Base-by-base conservation (phyloP, 2,888 invertebrate species). In the Andrena marginata region DNA sequence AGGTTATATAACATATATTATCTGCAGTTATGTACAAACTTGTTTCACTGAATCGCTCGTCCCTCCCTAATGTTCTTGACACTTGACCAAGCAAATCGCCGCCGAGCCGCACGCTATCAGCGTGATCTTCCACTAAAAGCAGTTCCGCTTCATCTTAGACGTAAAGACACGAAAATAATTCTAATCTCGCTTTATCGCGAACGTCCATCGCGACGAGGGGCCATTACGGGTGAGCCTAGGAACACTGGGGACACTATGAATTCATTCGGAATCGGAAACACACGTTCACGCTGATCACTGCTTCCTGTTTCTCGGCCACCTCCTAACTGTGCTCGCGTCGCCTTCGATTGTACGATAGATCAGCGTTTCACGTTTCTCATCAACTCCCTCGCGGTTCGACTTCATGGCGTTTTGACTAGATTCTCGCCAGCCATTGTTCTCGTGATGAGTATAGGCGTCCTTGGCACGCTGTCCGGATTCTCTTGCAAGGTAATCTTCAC, bases 391-490 rank as follows among this genome's bases (percentile, higher is more conserved):
- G 65, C 31, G 54, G 42, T n/a, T 42, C 29, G 16, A 54, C 20
- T 69, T 90, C 90, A 94, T 75, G 96, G 94, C 67, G 96, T 95
- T 87, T 97, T 97, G 92, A 97, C 96, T 89, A 97, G 96, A 89
- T 97, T 96, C 85, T 96, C 97, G 86, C 97, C 97, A 83, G 97
- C 97, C 93, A 96, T 97, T 68, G 97, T 96, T 93, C 97, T 96
- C 90, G 96, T 97, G 91, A 97, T 97, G 92, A 97, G 95, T 93
- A 97, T 95, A 48, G 97, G 97, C n/a, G 97, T 97, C 94, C 97
- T 97, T 63, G 97, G 97, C 65, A 95, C 93, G 73, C 95, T 95
- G 91, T 96, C 97, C 1, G 97, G 97, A 77, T 96, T 96, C 93
- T 97, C 97, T 16, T 96, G 95, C 91, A 97, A 94, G 94, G 96